Base-by-base conservation (phyloP, 1,140 invertebrate species). In the Camponotus vicinus region DNA sequence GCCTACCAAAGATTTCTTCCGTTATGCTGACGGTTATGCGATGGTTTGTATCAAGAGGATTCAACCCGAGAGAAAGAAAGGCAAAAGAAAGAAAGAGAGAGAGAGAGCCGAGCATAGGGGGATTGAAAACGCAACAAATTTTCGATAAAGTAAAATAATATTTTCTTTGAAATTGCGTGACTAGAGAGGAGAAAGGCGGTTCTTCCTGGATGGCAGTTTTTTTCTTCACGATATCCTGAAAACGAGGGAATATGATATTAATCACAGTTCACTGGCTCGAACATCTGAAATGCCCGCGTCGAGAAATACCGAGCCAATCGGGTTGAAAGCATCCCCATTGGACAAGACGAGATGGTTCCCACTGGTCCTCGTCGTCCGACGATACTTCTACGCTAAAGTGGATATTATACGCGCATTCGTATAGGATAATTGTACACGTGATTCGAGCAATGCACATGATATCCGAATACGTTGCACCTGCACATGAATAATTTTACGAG, bases 291-390 rank as follows among this genome's bases (percentile, higher is more conserved):
- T 87, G 69, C 86, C 69, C 55, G 63, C 69, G 59, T 80, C 61
- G 71, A 88, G 79, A 88, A 90, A 89, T 89, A 88, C 90, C 87
- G 86, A 85, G 91, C 86, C 92, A 90, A 92, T 92, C 87, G 89
- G 76, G 80, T 77, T 92, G 89, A 93, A 92, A 92, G 91, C 91
- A 91, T 91, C 87, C 88, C 92, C 90, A 86, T 86, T 90, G 88
- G 89, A 85, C 82, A 63, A 70, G 89, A 85, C 82, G 67, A 73
- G 86, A 78, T 63, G 73, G 70, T 88, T 77, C 77, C 73, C 78
- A 59, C 42, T 86, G 73, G 61, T 78, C 85, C 76, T 79, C 64
- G 80, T 85, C 69, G 86, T 80, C 70, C 86, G 55, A 71, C 70
- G 88, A 84, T 85, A 75, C 86, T 55, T 69, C 59, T 57, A 69